These are phyloP conservation scores for Xiphophorus maculatus DNA, from an alignment of 2,113 vertebrate genomes.

Conservation along the genomic window DNA sequence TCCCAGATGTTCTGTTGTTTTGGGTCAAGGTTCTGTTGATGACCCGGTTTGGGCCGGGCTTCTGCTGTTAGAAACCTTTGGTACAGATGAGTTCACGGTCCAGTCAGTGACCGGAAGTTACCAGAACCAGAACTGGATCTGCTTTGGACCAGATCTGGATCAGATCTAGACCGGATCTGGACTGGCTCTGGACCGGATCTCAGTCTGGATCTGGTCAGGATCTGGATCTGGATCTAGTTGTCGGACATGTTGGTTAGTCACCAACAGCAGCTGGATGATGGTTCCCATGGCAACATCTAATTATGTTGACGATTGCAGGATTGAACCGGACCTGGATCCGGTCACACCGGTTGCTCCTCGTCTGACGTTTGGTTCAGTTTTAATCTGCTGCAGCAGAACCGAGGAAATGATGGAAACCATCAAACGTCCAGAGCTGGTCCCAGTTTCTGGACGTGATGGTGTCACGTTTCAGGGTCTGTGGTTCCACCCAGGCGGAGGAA, in stretches of 20 bases:
- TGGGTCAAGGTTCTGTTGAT: not conserved
- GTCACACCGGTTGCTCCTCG: not conserved
- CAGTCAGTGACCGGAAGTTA: not conserved
- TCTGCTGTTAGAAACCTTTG: not conserved
- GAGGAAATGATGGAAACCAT: not conserved
- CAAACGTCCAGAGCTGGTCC: no score
- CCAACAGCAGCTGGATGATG: not conserved
- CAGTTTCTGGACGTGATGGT: no score
- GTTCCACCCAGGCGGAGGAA: no score
- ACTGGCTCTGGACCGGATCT: no score
- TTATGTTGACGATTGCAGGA: not conserved
- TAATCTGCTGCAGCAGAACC: not conserved
- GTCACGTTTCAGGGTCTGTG: no score
- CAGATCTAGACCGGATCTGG: no score
- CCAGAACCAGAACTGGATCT: not conserved
- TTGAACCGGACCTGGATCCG: not conserved
- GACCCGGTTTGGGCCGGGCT: not conserved
- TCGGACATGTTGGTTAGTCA: not conserved
- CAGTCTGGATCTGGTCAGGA: no score
- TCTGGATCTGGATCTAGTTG: no score
- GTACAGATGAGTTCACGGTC: not conserved
- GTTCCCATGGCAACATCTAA: not conserved
- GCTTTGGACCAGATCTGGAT: no score
- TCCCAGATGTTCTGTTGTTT: not conserved
- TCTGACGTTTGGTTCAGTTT: not conserved